A percentile compares a stretch with the other conserved stretches of the same genome.
Conservation (phyloP, 2,888 invertebrate genomes). For the Schrankia costaestrigalis region DNA sequence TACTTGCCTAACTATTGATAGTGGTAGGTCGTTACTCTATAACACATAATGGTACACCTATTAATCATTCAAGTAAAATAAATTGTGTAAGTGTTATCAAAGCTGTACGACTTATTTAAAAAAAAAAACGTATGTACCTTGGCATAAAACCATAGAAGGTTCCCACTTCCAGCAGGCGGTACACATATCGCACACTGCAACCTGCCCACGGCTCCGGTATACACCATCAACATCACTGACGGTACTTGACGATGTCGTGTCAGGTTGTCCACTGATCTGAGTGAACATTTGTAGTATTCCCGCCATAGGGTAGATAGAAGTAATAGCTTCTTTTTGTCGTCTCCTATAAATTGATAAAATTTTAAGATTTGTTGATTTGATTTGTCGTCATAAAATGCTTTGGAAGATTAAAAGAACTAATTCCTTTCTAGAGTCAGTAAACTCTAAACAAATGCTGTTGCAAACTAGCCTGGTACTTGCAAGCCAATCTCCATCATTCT, state of each 20-base stretch:
- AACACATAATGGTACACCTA: no score
- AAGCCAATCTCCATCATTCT: no score
- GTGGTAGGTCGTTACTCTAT: no score
- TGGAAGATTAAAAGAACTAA: no score
- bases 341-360: slow-evolving; percentile 15
- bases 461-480: no score
- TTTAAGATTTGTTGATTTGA: no score
- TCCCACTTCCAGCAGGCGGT: slow-evolving; percentile 63
- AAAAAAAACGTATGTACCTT: slow-evolving; percentile 52
- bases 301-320: slow-evolving; percentile 57
- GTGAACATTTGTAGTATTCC: slow-evolving; percentile 76
- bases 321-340: slow-evolving; percentile 32
- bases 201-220: slow-evolving; percentile 69
- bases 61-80: no score
- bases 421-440: no score
- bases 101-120: background rate
- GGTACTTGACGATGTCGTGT: slow-evolving; percentile 47
- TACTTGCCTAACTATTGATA: no score
- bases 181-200: slow-evolving; percentile 65
- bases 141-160: slow-evolving; percentile 49
- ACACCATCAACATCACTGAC: slow-evolving; percentile 51
- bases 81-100: no score
- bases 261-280: slow-evolving; percentile 39
- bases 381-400: no score
- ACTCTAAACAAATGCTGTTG: no score